Conservation (phyloP, 2,113 vertebrate genomes). For the Esox niger region DNA sequence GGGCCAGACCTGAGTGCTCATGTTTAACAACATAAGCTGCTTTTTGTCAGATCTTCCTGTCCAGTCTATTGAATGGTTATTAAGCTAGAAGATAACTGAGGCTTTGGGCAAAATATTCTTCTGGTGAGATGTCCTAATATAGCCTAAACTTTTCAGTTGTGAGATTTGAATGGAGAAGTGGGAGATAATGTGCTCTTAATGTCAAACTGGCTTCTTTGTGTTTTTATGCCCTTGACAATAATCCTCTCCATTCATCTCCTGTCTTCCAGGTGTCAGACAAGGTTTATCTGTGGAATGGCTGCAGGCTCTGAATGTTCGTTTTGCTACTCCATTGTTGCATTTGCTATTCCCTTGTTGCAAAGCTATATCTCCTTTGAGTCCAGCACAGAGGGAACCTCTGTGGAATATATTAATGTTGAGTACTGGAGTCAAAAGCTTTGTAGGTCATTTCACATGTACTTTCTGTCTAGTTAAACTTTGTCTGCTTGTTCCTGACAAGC, state of each 20-base stretch:
- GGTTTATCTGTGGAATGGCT: neutral
- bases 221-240: no score
- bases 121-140: no score
- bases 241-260: neutral
- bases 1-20: slow-evolving; percentile 17
- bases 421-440: neutral
- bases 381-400: neutral
- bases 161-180: no score
- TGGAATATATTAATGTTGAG: neutral
- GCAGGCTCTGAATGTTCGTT: neutral
- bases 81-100: no score
- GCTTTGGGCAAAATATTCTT: no score
- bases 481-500: slow-evolving; percentile 8
- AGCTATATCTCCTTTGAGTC: neutral
- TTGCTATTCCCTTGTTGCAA: no score
- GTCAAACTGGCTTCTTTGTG: no score
- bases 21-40: slow-evolving; percentile 21
- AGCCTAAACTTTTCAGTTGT: no score
- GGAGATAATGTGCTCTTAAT: no score
- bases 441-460: neutral
- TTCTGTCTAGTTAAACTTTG: neutral
- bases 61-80: no score
- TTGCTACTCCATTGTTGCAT: neutral
- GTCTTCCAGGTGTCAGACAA: neutral
- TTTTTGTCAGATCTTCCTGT: no score